Evolutionary conservation across 2,797 vertebrate genomes (phyloP).

Genomic region (Falco naumanni): DNA sequence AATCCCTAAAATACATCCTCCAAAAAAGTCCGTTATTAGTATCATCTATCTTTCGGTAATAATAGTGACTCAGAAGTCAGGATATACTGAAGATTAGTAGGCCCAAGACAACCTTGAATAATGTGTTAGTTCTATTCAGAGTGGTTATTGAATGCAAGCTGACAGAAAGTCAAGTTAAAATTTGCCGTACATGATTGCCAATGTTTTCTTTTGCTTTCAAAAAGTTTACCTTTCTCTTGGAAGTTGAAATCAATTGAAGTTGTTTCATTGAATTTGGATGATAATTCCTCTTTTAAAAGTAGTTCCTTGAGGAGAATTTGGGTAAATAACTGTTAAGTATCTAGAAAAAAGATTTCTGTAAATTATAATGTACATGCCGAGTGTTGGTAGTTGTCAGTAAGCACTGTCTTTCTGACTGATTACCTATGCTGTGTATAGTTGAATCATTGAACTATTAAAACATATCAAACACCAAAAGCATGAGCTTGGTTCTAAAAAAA

Average conservation of each 20-base stretch:
- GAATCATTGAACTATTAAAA: neutral
- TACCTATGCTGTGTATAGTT: neutral
- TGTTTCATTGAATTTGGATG: neutral
- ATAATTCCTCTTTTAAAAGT: neutral
- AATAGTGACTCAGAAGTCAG: conserved; percentile 9
- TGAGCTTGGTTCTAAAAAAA: neutral
- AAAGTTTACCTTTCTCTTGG: neutral
- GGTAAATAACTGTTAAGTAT: neutral
- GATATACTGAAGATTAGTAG: conserved; percentile 33
- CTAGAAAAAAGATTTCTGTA: neutral
- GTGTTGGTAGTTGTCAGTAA: neutral
- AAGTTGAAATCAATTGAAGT: neutral
- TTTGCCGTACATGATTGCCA: neutral
- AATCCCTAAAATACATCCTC: conserved; percentile 1
- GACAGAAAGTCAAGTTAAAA: neutral
- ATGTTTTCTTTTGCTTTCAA: neutral
- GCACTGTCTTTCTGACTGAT: neutral
- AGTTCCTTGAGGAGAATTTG: neutral
- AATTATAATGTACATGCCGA: neutral
- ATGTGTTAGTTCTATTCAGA: conserved; percentile 11
- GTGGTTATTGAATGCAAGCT: neutral
- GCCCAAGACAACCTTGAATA: conserved; percentile 24
- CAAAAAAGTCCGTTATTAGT: neutral
- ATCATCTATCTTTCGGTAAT: conserved; percentile 37
- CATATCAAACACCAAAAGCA: neutral